phyloP scores from a whole-genome alignment of 2,888 invertebrate species.

The Thelaira solivaga region DNA sequence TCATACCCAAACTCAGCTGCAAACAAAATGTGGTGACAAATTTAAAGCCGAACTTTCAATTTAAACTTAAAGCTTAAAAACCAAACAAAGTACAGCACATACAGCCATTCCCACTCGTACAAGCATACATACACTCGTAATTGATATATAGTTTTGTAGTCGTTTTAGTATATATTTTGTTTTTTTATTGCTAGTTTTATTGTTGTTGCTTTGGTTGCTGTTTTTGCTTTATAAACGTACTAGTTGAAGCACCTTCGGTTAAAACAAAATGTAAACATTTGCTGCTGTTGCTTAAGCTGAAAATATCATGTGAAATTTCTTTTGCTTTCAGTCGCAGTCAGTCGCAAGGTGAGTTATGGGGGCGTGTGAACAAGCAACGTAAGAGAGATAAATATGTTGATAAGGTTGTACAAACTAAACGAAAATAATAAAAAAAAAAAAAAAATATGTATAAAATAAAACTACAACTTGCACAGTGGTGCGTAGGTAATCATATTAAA shows the following conservation, averaged over 20 bases:
- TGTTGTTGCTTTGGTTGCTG: slow-evolving; percentile 52
- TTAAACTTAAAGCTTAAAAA: too few relatives aligned
- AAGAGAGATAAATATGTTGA: slow-evolving; percentile 67
- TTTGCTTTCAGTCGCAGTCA: slow-evolving; percentile 56
- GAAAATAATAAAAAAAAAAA: slow-evolving; percentile 16
- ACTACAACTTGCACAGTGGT: slow-evolving; percentile 24
- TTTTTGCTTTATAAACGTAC: slow-evolving; percentile 47
- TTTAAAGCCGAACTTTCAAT: too few relatives aligned
- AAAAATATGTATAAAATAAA: slow-evolving; percentile 2
- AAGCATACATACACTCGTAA: neutral
- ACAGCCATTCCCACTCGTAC: too few relatives aligned
- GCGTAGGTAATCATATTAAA: neutral
- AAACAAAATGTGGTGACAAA: too few relatives aligned
- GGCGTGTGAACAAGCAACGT: slow-evolving; percentile 73
- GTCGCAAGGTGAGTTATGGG: slow-evolving; percentile 67
- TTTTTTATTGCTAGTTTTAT: slow-evolving; percentile 17
- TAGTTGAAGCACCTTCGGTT: slow-evolving; percentile 67
- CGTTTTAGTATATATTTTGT: slow-evolving; percentile 2
- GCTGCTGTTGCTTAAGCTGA: slow-evolving; percentile 57
- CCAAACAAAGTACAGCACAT: neutral
- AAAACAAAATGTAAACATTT: slow-evolving; percentile 71
- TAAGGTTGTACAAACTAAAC: slow-evolving; percentile 52
- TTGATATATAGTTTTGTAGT: slow-evolving; percentile 1
- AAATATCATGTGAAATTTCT: slow-evolving; percentile 59
- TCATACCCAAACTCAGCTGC: too few relatives aligned